Base-by-base conservation (phyloP, 2,113 vertebrate genomes). In the Elaphurus davidianus region DNA sequence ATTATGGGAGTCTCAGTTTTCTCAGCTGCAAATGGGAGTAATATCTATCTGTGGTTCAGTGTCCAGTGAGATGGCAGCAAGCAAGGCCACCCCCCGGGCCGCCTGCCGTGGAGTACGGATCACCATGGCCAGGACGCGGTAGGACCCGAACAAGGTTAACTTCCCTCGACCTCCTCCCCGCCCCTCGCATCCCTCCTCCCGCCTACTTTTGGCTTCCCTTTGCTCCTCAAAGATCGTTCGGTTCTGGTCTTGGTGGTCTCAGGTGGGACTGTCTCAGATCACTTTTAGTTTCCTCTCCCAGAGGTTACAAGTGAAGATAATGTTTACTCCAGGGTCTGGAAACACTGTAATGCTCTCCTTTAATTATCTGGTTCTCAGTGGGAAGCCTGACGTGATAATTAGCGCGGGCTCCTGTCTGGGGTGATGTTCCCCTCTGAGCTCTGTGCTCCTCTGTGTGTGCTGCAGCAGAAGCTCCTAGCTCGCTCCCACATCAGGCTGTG, bases 331-430 rank as follows among this genome's bases (percentile, higher is more conserved):
- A 50, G 1, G 60, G 84, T 98, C 98, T 98, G 98, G 90, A 97
- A 99, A 98, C 98, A 97, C 45, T 87, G 98, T 92, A 57, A 97
- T 83, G 74, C 40, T 97, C 96, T 94, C 47, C 98, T 98, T 97
- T 98, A 96, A 93, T 98, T 95, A 98, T 94, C 95, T 33, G 50
- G 83, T n/a, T 47, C 94, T 91, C 60, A 33, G 97, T 79, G 47
- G 98, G 96, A 96, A 78, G 98, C 90, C 97, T 98, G 98, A 59
- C 94, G 0, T 87, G 83, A 71, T 98, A 98, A 98, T 99, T 97
- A 98, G 97, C 43, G 0, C 28, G 0, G 98, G 2, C 98, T 98
- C 97, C 96, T 4, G 90, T 52, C 95, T 3, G 30, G 54, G 93
- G 64, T 57, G 97, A 60, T 97, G 96, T 96, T 97, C 95, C 33